Evolutionary conservation across 2,888 invertebrate species (phyloP).

Genomic region (Rhagonycha fulva): DNA sequence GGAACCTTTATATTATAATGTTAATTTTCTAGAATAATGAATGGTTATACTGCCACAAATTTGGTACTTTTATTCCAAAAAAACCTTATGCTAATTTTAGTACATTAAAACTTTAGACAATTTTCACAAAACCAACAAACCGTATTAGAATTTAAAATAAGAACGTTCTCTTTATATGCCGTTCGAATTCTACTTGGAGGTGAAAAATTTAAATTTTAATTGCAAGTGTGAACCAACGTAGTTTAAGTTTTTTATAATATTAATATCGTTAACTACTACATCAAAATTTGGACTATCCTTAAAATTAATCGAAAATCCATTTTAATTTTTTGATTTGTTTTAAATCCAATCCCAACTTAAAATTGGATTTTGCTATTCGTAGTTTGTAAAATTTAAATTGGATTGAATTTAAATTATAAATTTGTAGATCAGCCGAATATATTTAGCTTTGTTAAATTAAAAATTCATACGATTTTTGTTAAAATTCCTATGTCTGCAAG

Average conservation of each 20-base stretch:
- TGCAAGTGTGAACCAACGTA: background rate
- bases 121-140: background rate
- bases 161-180: slow-evolving; percentile 7
- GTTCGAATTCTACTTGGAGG: background rate
- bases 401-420: background rate
- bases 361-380: background rate
- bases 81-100: background rate
- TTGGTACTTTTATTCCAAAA: background rate
- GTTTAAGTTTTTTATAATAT: background rate
- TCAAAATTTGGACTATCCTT: background rate
- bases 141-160: slow-evolving; percentile 16
- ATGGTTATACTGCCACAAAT: background rate
- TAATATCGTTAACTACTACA: background rate
- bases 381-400: background rate
- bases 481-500: background rate
- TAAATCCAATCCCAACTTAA: background rate
- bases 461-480: background rate
- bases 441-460: background rate
- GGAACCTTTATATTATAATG: background rate
- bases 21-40: background rate
- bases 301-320: background rate
- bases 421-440: background rate
- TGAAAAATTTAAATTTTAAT: slow-evolving; percentile 11
- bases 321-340: background rate
- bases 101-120: background rate